A percentile compares a stretch with the other conserved stretches of the same genome.
Evolutionary conservation across 2,797 vertebrate genomes (phyloP).

Genomic region (Bovichtus variegatus): DNA sequence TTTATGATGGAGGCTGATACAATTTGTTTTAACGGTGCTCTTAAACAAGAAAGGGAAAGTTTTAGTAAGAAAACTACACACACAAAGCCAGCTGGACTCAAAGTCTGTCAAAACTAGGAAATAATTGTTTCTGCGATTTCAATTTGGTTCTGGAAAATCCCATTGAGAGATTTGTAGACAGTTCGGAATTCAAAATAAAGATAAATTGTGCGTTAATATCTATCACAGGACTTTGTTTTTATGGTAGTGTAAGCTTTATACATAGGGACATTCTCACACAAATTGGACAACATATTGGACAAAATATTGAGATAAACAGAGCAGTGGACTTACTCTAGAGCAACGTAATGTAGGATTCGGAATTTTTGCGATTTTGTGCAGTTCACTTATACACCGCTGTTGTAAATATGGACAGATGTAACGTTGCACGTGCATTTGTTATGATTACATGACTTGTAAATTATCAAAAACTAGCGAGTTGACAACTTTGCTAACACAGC

Average conservation of each 20-base stretch:
- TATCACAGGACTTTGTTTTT: conserved; percentile 5
- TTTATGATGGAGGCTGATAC: neutral
- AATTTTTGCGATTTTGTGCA: too few species aligned
- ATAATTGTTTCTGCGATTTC: neutral
- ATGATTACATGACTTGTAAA: too few species aligned
- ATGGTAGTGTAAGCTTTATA: neutral
- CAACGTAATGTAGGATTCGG: too few species aligned
- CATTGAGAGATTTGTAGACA: conserved; percentile 1
- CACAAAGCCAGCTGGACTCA: conserved; percentile 5
- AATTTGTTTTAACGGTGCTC: neutral
- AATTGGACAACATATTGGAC: neutral
- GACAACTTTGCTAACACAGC: too few species aligned
- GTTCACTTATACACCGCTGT: too few species aligned
- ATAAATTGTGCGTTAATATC: neutral
- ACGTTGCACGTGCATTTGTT: too few species aligned
- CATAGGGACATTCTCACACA: neutral
- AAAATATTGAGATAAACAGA: neutral
- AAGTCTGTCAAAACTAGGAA: conserved; percentile 18
- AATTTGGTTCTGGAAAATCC: neutral
- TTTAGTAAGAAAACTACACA: conserved; percentile 2
- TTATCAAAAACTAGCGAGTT: too few species aligned
- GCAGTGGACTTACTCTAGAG: neutral
- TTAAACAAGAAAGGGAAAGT: neutral
- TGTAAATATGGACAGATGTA: too few species aligned
- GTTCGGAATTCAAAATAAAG: conserved; percentile 14